Evolutionary conservation across 1,140 invertebrate species (phyloP).

Genomic region (Drosophila trapezifrons): DNA sequence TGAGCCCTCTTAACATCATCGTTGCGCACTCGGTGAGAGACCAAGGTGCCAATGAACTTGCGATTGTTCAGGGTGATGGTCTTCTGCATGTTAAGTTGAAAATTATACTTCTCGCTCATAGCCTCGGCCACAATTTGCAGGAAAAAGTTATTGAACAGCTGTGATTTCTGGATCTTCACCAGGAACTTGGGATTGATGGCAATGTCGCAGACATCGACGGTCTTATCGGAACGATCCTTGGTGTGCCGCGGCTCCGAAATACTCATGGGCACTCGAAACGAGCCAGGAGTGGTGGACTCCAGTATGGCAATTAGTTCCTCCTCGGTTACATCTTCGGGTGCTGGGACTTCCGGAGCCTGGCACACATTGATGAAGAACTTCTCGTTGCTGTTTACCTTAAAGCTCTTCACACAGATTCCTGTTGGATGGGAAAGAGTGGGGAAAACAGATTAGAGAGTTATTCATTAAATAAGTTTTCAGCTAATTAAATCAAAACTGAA

Average conservation of each 20-base stretch:
- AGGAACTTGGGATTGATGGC: conserved; percentile 91
- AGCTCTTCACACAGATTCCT: conserved; percentile 94
- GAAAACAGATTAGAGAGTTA: background rate
- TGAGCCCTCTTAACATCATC: conserved; percentile 85
- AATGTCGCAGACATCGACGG: conserved; percentile 90
- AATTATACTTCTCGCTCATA: conserved; percentile 89
- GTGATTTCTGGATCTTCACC: conserved; percentile 87
- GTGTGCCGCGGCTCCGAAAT: conserved; percentile 92
- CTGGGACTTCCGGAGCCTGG: conserved; percentile 89
- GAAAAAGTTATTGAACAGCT: conserved; percentile 90
- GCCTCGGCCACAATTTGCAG: conserved; percentile 90
- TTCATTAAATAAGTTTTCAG: background rate
- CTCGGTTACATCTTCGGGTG: conserved; percentile 92
- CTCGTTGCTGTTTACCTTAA: conserved; percentile 87
- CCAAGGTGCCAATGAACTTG: conserved; percentile 89
- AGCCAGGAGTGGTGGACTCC: conserved; percentile 88
- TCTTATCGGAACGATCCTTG: conserved; percentile 90
- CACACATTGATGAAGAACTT: conserved; percentile 94
- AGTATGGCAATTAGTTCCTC: conserved; percentile 89
- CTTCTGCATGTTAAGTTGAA: conserved; percentile 87
- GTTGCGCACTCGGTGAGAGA: conserved; percentile 89
- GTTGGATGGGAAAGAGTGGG: background rate
- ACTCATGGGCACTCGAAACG: conserved; percentile 94
- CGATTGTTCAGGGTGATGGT: conserved; percentile 86
- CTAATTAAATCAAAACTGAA: background rate